Conservation (phyloP, 2,888 invertebrate species). For the Himalopsyche japonica region DNA sequence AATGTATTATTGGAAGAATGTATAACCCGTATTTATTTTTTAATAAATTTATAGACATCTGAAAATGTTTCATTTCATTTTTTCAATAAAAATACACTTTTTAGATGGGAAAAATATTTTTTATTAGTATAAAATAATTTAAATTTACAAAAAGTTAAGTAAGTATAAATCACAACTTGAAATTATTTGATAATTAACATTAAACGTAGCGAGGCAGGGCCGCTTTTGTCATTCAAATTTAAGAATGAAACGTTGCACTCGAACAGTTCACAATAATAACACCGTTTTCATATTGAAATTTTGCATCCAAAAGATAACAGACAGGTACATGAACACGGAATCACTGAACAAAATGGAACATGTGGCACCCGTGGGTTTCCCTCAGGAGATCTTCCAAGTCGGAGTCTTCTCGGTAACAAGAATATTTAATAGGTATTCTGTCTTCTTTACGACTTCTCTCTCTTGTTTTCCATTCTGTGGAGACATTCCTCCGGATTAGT, state of each 20-base stretch:
- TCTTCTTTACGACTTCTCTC: constrained; percentile 55
- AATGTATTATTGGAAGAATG: not conserved
- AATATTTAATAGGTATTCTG: not conserved
- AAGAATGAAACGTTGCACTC: not conserved
- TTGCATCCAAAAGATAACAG: not conserved
- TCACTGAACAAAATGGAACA: constrained; percentile 60
- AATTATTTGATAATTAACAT: not conserved
- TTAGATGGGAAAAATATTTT: not conserved
- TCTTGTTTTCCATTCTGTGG: constrained; percentile 53
- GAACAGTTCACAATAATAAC: not conserved
- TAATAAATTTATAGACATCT: not conserved
- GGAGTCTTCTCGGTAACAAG: constrained; percentile 45
- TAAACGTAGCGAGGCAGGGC: not conserved
- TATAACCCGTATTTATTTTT: not conserved
- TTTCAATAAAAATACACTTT: not conserved
- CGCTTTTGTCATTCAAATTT: not conserved
- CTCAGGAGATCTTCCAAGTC: constrained; percentile 62
- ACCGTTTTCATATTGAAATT: not conserved
- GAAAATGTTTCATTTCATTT: not conserved
- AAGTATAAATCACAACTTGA: not conserved
- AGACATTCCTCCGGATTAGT: constrained; percentile 43
- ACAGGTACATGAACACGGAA: not conserved
- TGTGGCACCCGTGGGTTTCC: constrained; percentile 67
- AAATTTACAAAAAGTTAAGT: constrained; percentile 4
- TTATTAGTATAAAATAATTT: not conserved